Base-by-base conservation (phyloP, 2,113 vertebrate species). In the Entelurus aequoreus region DNA sequence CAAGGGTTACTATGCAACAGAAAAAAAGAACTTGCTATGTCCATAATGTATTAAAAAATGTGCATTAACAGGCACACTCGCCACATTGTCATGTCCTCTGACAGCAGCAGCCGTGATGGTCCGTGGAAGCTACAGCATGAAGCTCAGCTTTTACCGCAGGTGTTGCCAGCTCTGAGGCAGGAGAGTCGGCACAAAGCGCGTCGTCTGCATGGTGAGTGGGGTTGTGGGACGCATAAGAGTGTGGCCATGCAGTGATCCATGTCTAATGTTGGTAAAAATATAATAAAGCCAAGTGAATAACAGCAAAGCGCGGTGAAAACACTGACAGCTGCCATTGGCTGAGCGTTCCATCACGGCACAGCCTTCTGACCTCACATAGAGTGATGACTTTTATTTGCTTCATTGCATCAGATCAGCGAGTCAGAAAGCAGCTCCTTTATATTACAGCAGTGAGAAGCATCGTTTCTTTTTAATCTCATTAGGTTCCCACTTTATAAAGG, bases 201-300 rank as follows among this genome's bases (percentile, higher is more conserved):
- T 35, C 21, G 12, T 35, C 21, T 46, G 42, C 5, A 46, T 12
- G 2, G 42, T 46, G 42, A 46, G 42, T 46, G 42, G 42, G 12
- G 12, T 4, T 11, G 1, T 11, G 6, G 42, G 10, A 11, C 10
- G 42, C 42, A 46, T 46, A 46, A 46, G 42, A 35, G 21, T 53
- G 21, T 53, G 51, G 21, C 6, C 51, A 35, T 53, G 51, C 21
- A 14, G 35, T 35, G 35, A 54, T 8, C 53, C 53, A 54, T 14
- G 53, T 54, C 35, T 54, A 54, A 37, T 37, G 53, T 37, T 54
- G 35, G 37, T 14, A n/a, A 54, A 54, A 54, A 37, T 37, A 37
- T 37, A 38, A 37, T 38, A 54, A 37, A 54, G 10, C 53, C 15
- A 4, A 54, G 28, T 37, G 35, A 14, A 14, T 37, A 54, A 54